phyloP scores from a whole-genome alignment of 2,888 invertebrate species.

The Zele albiditarsus region DNA sequence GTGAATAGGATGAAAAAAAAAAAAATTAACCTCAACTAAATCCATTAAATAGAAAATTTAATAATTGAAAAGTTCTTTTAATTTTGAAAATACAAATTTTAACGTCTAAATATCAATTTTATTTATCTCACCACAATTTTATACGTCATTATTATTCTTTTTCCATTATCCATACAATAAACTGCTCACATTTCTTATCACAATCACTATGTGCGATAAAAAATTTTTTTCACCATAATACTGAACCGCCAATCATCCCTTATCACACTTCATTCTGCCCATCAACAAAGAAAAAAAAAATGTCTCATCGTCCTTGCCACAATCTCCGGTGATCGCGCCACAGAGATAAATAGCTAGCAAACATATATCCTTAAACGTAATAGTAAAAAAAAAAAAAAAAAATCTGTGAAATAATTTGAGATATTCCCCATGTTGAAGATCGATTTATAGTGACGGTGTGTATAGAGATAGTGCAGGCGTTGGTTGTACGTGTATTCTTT shows the following conservation, averaged over 20 bases:
- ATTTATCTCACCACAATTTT: not conserved
- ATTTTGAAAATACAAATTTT: too few relatives aligned
- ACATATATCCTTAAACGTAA: not conserved
- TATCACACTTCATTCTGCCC: constrained; percentile 32
- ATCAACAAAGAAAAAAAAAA: not conserved
- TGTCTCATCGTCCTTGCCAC: constrained; percentile 38
- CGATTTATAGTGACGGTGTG: not conserved
- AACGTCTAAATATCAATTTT: not conserved
- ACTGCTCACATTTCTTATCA: not conserved
- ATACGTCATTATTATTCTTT: not conserved
- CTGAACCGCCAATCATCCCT: constrained; percentile 39
- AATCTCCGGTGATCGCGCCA: constrained; percentile 49
- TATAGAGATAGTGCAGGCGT: not conserved
- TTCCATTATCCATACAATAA: not conserved
- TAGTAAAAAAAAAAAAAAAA: not conserved
- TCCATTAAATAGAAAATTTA: too few relatives aligned
- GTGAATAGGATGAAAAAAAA: too few relatives aligned
- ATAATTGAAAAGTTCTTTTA: too few relatives aligned
- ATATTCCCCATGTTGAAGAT: constrained; percentile 38
- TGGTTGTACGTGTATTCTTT: not conserved
- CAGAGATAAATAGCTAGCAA: not conserved
- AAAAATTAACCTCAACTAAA: too few relatives aligned
- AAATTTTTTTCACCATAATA: not conserved
- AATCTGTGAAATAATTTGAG: constrained; percentile 27
- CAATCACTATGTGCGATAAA: not conserved